Conservation (phyloP, 2,888 invertebrate genomes). For the Platerodrilus igneus region DNA sequence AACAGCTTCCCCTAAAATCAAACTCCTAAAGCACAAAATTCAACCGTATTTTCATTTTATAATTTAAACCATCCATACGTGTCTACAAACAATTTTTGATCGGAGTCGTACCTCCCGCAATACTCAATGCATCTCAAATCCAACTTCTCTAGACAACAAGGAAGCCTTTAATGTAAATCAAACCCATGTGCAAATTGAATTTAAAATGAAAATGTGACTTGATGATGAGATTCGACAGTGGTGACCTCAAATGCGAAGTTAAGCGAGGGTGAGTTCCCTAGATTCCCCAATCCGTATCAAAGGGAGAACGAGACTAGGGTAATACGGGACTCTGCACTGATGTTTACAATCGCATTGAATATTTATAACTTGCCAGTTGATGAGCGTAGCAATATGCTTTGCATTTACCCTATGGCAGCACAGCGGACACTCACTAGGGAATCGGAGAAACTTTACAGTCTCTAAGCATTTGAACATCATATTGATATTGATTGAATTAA, state of each 20-base stretch:
- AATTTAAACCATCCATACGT: too few relatives aligned
- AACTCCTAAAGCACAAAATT: too few relatives aligned
- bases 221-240: constrained; percentile 48
- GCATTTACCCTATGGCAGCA: constrained; percentile 47
- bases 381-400: constrained; percentile 51
- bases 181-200: constrained; percentile 38
- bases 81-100: too few relatives aligned
- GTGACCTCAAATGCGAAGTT: constrained; percentile 48
- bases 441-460: constrained; percentile 25
- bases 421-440: constrained; percentile 42
- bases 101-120: too few relatives aligned
- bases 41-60: too few relatives aligned
- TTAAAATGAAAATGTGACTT: constrained; percentile 46
- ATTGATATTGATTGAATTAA: constrained; percentile 48
- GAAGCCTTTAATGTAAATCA: constrained; percentile 7
- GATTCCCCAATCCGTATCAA: constrained; percentile 29
- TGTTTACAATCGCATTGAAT: constrained; percentile 50
- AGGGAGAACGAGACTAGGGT: constrained; percentile 24
- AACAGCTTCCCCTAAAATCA: too few relatives aligned
- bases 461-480: constrained; percentile 33
- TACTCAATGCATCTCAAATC: too few relatives aligned
- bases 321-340: constrained; percentile 35
- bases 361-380: constrained; percentile 51
- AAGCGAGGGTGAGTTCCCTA: constrained; percentile 26
- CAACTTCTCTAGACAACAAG: too few relatives aligned